Conservation (phyloP, 2,888 invertebrate species). For the Hermaeophaga mercurialis region DNA sequence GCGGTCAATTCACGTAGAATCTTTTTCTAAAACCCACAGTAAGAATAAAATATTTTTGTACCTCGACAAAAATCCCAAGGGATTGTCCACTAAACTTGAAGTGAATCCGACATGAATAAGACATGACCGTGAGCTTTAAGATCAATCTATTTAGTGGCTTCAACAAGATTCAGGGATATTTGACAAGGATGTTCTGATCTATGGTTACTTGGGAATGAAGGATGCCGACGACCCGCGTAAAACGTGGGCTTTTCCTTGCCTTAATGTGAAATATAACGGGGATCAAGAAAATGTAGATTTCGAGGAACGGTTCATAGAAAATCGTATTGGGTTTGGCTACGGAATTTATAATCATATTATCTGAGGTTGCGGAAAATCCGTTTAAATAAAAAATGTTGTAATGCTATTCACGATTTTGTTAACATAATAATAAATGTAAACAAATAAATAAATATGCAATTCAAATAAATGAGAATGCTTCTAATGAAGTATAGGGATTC, state of each 20-base stretch:
- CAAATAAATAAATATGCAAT: too few relatives aligned
- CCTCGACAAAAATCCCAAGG: slow-evolving; percentile 24
- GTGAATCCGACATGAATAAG: slow-evolving; percentile 44
- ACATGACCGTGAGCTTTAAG: slow-evolving; percentile 42
- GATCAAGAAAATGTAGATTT: too few relatives aligned
- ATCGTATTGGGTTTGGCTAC: too few relatives aligned
- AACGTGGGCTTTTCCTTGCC: not conserved
- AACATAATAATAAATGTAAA: too few relatives aligned
- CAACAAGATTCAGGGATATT: slow-evolving; percentile 36
- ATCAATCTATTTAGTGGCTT: slow-evolving; percentile 40
- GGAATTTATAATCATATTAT: too few relatives aligned
- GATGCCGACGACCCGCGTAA: slow-evolving; percentile 1
- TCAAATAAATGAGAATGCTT: too few relatives aligned
- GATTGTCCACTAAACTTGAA: slow-evolving; percentile 39
- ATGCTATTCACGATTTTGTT: too few relatives aligned
- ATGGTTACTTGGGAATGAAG: slow-evolving; percentile 32
- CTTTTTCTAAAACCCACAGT: not conserved
- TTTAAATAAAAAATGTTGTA: too few relatives aligned
- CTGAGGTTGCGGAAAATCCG: too few relatives aligned
- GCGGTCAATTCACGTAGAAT: too few relatives aligned
- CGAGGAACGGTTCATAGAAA: too few relatives aligned
- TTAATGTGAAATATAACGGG: not conserved
- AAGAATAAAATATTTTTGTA: slow-evolving; percentile 21
- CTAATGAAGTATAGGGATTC: too few relatives aligned
- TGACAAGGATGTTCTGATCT: slow-evolving; percentile 42